Conservation (phyloP, 2,113 vertebrate species). For the Epinephelus lanceolatus region DNA sequence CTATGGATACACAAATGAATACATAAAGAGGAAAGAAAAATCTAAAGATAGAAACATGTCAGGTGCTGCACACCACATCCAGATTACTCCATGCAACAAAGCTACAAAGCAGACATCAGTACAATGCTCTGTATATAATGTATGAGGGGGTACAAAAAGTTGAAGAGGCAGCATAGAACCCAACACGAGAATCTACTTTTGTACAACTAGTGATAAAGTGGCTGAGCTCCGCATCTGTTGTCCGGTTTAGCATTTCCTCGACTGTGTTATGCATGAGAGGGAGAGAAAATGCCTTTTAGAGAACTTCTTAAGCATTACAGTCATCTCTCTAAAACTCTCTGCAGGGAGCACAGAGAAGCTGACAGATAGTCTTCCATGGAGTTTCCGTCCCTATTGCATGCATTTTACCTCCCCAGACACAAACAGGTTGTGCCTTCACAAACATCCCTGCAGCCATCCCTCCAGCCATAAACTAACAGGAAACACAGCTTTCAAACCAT, state of each 20-base stretch:
- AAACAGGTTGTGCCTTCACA: constrained; percentile 7
- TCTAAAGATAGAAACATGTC: neutral
- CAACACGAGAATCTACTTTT: constrained; percentile 1
- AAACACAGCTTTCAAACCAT: constrained; percentile 27
- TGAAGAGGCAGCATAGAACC: neutral
- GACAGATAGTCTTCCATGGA: constrained; percentile 4
- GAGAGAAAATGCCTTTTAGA: neutral
- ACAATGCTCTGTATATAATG: neutral
- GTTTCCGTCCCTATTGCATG: neutral
- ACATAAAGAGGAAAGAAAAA: neutral
- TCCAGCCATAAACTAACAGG: constrained; percentile 32
- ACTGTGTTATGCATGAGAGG: constrained; percentile 1
- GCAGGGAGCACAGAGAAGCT: constrained; percentile 8
- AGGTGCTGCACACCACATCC: neutral
- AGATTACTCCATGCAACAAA: neutral
- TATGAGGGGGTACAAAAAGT: constrained; percentile 11
- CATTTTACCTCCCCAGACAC: constrained; percentile 1
- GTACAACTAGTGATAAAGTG: neutral
- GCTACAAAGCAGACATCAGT: neutral
- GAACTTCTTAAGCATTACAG: constrained; percentile 2
- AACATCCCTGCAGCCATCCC: constrained; percentile 37
- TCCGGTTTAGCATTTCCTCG: neutral
- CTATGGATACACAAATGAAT: too few relatives aligned
- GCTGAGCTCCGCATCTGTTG: constrained; percentile 7
- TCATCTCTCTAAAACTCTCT: constrained; percentile 18